These are phyloP conservation scores for Endomychus coccineus DNA, from an alignment of 2,888 invertebrate genomes.

Conservation along the genomic window DNA sequence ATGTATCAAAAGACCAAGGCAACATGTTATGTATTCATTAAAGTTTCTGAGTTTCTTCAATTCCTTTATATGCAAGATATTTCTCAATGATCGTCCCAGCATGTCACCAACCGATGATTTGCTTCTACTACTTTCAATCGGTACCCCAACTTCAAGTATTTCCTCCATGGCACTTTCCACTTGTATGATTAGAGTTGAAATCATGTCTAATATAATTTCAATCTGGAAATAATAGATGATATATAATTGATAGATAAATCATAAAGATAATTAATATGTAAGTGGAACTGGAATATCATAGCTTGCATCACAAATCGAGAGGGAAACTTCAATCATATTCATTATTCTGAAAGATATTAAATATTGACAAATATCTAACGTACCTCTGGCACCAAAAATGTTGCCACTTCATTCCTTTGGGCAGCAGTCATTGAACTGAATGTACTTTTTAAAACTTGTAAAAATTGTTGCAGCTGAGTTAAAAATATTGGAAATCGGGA, in stretches of 20 bases:
- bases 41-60: slow-evolving; percentile 49
- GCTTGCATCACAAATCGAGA: no score
- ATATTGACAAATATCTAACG: no score
- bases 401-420: slow-evolving; percentile 55
- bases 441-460: slow-evolving; percentile 53
- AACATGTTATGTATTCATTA: slow-evolving; percentile 49
- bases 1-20: slow-evolving; percentile 48
- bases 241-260: no score
- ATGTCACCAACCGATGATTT: slow-evolving; percentile 32
- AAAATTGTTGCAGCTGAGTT: slow-evolving; percentile 53
- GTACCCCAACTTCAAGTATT: slow-evolving; percentile 47
- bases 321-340: no score
- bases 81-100: slow-evolving; percentile 33
- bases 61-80: slow-evolving; percentile 49
- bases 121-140: slow-evolving; percentile 27
- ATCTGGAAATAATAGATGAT: no score
- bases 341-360: no score
- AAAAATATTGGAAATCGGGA: slow-evolving; percentile 59
- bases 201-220: slow-evolving; percentile 52
- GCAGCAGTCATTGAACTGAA: slow-evolving; percentile 51
- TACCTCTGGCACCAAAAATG: slow-evolving; percentile 61
- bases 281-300: no score
- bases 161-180: slow-evolving; percentile 55
- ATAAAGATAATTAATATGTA: no score
- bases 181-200: slow-evolving; percentile 52